Base-by-base conservation (phyloP, 2,113 vertebrate species). In the Equus przewalskii region DNA sequence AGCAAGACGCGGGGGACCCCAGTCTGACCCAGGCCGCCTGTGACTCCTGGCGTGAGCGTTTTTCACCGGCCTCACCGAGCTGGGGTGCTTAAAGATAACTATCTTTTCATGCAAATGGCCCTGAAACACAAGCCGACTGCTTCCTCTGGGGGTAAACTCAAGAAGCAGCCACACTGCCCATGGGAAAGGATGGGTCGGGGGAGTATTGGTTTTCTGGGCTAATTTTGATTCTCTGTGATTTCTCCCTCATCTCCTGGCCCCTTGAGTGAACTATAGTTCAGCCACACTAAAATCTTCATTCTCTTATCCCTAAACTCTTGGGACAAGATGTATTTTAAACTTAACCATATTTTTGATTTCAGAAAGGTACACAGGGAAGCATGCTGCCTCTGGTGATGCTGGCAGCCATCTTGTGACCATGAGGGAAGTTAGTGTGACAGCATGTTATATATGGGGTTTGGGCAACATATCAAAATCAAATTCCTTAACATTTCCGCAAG, bases 261-360 rank as follows among this genome's bases (percentile, higher is more conserved):
- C 62, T 10, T 46, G 54, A 88, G 67, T 80, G 64, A 84, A 75
- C 18, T 69, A 44, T 46, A 49, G 56, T 44, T 75, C 72, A 84
- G 7, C 41, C 65, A 44, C 22, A 13, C 36, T 64, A 82, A 83
- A 49, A 13, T 36, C n/a, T 65, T 54, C 62, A 41, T n/a, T 41
- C 6, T 56, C 79, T 95, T 58, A 75, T 16, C 22, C 41, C 75
- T 83, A 33, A 78, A 41, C 62, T 51, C 64, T 67, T 15, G 1
- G 49, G 36, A 79, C 84, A 87, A 62, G 51, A n/a, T 72, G 22
- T 73, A 80, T 64, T 89, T 94, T 92, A 81, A 54, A 79, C 89
- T 14, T 70, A 78, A 83, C 2, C 5, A 1, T 13, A 8, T 24
- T 93, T 51, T 87, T 54, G 88, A 56, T 56, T 94, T 89, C 60